Conservation (phyloP, 1,140 invertebrate species). For the Drosophila nannoptera region DNA sequence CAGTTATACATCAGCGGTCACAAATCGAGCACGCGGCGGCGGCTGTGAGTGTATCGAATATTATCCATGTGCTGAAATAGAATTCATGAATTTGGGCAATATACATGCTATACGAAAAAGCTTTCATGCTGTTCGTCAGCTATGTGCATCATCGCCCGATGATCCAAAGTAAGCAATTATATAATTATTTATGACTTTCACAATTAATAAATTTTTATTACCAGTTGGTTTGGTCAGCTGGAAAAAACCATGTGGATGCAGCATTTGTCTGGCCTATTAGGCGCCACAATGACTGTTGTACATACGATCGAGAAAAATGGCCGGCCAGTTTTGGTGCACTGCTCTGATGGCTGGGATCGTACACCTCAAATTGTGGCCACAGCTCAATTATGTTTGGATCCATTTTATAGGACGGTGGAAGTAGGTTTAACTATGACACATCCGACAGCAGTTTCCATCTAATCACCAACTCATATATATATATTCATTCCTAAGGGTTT, state of each 20-base stretch:
- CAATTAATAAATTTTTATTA: slow-evolving; percentile 56
- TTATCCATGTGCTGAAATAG: slow-evolving; percentile 95
- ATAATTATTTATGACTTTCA: not conserved
- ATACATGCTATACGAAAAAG: slow-evolving; percentile 96
- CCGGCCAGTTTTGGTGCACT: slow-evolving; percentile 95
- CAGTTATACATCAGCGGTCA: slow-evolving; percentile 95
- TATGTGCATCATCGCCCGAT: slow-evolving; percentile 88
- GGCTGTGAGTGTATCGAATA: slow-evolving; percentile 97
- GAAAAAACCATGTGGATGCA: slow-evolving; percentile 95
- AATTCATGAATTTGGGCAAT: slow-evolving; percentile 98
- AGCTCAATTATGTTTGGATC: slow-evolving; percentile 94
- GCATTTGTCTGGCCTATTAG: slow-evolving; percentile 90
- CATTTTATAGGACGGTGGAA: slow-evolving; percentile 94
- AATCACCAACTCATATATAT: too few relatives aligned
- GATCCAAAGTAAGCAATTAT: slow-evolving; percentile 84
- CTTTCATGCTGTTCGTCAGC: slow-evolving; percentile 87
- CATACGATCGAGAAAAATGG: slow-evolving; percentile 90
- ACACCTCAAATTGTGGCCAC: slow-evolving; percentile 96
- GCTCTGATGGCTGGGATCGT: slow-evolving; percentile 98
- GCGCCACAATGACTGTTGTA: slow-evolving; percentile 88
- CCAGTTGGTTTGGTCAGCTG: slow-evolving; percentile 91
- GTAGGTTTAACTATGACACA: slow-evolving; percentile 78
- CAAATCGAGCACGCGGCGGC: slow-evolving; percentile 96
- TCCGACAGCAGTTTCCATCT: too few relatives aligned
- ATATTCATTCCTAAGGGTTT: slow-evolving; percentile 85